Base-by-base conservation (phyloP, 2,888 invertebrate species). In the Baronia brevicornis region DNA sequence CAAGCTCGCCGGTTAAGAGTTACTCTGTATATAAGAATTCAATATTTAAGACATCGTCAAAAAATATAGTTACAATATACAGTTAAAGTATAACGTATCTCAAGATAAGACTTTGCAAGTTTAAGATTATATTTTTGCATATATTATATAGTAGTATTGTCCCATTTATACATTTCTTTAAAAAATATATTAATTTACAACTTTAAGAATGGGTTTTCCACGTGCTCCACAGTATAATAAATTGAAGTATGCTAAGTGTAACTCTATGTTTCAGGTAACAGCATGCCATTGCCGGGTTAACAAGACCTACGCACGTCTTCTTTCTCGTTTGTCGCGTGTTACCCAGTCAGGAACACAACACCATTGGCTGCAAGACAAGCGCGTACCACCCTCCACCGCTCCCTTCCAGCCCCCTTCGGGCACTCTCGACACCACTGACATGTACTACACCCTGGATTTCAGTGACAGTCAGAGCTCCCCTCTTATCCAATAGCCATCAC, bases 231-330 rank as follows among this genome's bases (percentile, higher is more conserved):
- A 10, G 14, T 14, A 5, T 19, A 13, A 17, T 11, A 14, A 23
- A 19, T 22, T 3, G 4, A 13, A 15, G 11, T 26, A 29, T 7
- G 4, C 21, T 10, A 15, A 18, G 3, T 4, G 3, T 7, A 5
- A n/a, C n/a, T n/a, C 5, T 5, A 13, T 14, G 3, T 68, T 69
- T 18, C 74, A 91, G 91, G 90, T 91, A 47, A 89, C 91, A 28
- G 90, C 89, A 20, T 93, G 92, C 65, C 92, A 93, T 67, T 93
- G 92, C 69, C 89, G 91, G 46, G 89, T 91, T 46, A 90, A 92
- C 77, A 90, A 91, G 72, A 91, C 91, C 1, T 91, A 91, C 71
- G 88, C 90, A 26, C 86, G 88, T 17, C 84, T 89, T 50, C 73
- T 88, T 34, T 86, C 88, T 4, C 84, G 87, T 15, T 70, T 87